Conservation (phyloP, 2,888 invertebrate species). For the Podotricha telesiphe region DNA sequence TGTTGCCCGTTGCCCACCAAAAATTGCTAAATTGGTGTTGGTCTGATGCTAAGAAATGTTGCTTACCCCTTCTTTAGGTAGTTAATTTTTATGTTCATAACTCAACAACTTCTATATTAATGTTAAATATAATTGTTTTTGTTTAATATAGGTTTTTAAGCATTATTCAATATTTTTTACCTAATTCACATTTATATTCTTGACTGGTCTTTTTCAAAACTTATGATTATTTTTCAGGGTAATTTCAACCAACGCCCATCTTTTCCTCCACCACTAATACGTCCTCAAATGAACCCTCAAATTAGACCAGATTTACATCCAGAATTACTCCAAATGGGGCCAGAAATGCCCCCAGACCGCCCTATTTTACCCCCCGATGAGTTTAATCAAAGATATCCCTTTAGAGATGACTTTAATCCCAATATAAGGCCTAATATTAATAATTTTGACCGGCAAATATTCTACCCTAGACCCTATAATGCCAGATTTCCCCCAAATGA, state of each 20-base stretch:
- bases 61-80: too few species aligned
- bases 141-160: too few species aligned
- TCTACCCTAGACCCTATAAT: slow-evolving; percentile 52
- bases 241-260: slow-evolving; percentile 63
- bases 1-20: too few species aligned
- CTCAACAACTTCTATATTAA: too few species aligned
- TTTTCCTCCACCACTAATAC: slow-evolving; percentile 59
- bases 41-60: too few species aligned
- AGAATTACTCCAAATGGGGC: slow-evolving; percentile 40
- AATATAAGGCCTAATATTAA: slow-evolving; percentile 51
- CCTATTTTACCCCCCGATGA: slow-evolving; percentile 38
- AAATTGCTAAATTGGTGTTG: too few species aligned
- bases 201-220: too few species aligned
- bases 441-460: slow-evolving; percentile 61
- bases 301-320: slow-evolving; percentile 44
- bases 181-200: too few species aligned
- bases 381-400: slow-evolving; percentile 49
- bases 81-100: too few species aligned
- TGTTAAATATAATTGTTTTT: too few species aligned
- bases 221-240: slow-evolving; percentile 56
- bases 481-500: slow-evolving; percentile 58
- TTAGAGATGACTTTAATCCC: slow-evolving; percentile 48
- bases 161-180: too few species aligned
- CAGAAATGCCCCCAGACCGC: slow-evolving; percentile 37
- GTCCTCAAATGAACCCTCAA: slow-evolving; percentile 44